These are phyloP conservation scores for Characodon lateralis DNA, from an alignment of 2,797 vertebrate species.

Conservation along the genomic window DNA sequence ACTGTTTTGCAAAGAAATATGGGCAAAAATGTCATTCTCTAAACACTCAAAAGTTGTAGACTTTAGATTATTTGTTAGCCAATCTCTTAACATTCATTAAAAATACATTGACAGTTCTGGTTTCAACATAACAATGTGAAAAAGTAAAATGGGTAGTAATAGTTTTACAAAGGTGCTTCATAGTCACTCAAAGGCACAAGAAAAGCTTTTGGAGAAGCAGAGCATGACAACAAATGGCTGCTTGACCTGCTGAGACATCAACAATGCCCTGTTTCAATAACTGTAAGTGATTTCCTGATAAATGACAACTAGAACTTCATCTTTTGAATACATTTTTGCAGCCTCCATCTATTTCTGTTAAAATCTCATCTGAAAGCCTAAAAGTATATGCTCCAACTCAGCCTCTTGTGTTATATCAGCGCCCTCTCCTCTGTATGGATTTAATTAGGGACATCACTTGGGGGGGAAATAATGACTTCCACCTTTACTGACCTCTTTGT, in stretches of 20 bases:
- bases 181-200: constrained; percentile 34
- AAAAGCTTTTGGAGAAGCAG: constrained; percentile 43
- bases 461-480: constrained; percentile 48
- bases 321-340: not conserved
- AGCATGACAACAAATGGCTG: constrained; percentile 45
- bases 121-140: not conserved
- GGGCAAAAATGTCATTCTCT: not conserved
- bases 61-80: not conserved
- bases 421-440: constrained; percentile 47
- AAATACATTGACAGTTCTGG: not conserved
- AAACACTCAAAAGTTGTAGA: not conserved
- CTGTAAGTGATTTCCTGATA: constrained; percentile 16
- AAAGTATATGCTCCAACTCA: constrained; percentile 46
- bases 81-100: not conserved
- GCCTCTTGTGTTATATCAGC: constrained; percentile 48
- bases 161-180: constrained; percentile 22
- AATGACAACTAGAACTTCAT: not conserved
- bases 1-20: not conserved
- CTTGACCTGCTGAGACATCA: constrained; percentile 53
- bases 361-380: constrained; percentile 42
- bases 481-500: constrained; percentile 51
- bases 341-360: not conserved
- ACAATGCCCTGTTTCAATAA: constrained; percentile 44
- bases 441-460: constrained; percentile 61
- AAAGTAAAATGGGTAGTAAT: not conserved